phyloP scores from a whole-genome alignment of 23 tunicate genomes.

The Trididemnum clinides region DNA sequence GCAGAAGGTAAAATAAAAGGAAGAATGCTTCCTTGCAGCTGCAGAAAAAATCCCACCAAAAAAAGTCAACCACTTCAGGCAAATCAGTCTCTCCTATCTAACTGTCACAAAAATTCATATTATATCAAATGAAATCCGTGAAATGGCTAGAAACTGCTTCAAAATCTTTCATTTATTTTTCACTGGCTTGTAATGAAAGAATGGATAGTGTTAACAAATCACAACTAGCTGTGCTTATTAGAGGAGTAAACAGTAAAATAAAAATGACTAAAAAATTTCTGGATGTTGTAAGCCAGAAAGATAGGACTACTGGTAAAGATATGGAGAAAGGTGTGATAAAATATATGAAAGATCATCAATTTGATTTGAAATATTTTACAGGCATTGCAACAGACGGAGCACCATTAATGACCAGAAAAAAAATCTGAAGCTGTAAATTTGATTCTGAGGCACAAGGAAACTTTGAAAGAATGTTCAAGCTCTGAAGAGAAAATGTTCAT shows the following conservation, averaged over 20 bases:
- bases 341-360: constrained; percentile 31
- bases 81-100: too few relatives aligned
- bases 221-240: constrained; percentile 15
- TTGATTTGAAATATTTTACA: constrained; percentile 9
- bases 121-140: too few relatives aligned
- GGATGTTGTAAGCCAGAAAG: constrained; percentile 33
- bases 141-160: too few relatives aligned
- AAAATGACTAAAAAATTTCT: constrained; percentile 24
- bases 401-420: constrained; percentile 32
- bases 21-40: too few relatives aligned
- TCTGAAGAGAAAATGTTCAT: constrained; percentile 24
- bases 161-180: too few relatives aligned
- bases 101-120: too few relatives aligned
- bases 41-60: too few relatives aligned
- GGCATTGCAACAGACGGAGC: too few relatives aligned
- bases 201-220: constrained; percentile 1
- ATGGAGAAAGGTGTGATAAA: constrained; percentile 26
- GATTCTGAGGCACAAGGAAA: constrained; percentile 13
- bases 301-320: constrained; percentile 24
- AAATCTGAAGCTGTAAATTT: constrained; percentile 18
- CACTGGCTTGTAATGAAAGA: constrained; percentile 18
- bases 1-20: too few relatives aligned
- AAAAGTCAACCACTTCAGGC: too few relatives aligned
- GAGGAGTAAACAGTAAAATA: constrained; percentile 36
- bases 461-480: too few relatives aligned